phyloP scores from a whole-genome alignment of 2,113 vertebrate species.

The Ascaphus truei region DNA sequence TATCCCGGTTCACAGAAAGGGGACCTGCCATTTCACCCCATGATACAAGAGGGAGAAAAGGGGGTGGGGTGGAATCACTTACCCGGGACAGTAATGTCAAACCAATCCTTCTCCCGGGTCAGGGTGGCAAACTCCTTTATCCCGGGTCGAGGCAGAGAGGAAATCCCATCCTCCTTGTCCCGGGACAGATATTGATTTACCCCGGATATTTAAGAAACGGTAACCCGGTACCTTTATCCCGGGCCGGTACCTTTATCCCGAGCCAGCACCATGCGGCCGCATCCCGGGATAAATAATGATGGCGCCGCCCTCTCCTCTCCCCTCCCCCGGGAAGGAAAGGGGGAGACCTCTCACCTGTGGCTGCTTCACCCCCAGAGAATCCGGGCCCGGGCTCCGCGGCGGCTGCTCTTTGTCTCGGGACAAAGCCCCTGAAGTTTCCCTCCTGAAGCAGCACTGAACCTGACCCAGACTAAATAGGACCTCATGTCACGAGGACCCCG shows the following conservation, averaged over 20 bases:
- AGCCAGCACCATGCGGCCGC: conserved; percentile 15
- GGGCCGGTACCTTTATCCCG: too few relatives aligned
- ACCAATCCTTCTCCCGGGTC: too few relatives aligned
- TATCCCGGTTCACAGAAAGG: too few relatives aligned
- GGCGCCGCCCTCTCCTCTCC: background rate
- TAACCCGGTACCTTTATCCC: too few relatives aligned
- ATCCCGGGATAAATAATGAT: background rate
- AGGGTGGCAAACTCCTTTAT: too few relatives aligned
- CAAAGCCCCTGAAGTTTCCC: conserved; percentile 73
- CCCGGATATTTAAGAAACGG: too few relatives aligned
- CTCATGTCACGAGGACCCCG: conserved; percentile 37
- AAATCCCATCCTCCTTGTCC: background rate
- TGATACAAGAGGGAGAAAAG: too few relatives aligned
- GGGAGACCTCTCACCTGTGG: conserved; percentile 28
- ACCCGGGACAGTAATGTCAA: too few relatives aligned
- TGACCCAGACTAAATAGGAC: conserved; percentile 61
- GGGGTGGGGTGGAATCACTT: too few relatives aligned
- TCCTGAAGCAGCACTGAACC: conserved; percentile 70
- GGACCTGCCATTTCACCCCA: too few relatives aligned
- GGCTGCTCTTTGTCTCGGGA: conserved; percentile 58
- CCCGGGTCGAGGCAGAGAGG: background rate
- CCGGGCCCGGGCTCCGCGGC: conserved; percentile 16
- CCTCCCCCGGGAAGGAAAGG: background rate
- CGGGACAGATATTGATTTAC: too few relatives aligned
- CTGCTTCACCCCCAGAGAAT: conserved; percentile 29